Percentiles rank a stretch among this genome's conserved stretches.
phyloP scores from a whole-genome alignment of 2,888 invertebrate species.

The Drosophila mayaguana region DNA sequence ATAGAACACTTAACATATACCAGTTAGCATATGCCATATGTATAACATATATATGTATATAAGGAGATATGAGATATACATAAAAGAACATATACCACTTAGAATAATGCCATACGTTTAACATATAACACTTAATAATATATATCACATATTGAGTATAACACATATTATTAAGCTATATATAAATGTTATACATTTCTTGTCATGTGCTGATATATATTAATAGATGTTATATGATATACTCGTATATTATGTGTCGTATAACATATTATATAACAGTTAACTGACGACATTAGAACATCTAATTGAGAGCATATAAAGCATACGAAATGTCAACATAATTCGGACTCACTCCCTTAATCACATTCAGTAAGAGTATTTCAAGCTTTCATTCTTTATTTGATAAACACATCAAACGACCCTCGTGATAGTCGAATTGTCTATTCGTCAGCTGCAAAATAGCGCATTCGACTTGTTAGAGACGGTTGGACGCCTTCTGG shows the following conservation, averaged over 20 bases:
- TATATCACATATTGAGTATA: no score
- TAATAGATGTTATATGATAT: no score
- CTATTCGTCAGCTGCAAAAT: constrained; percentile 18
- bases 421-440: constrained; percentile 18
- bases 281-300: no score
- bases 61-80: background rate
- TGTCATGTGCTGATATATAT: no score
- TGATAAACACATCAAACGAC: background rate
- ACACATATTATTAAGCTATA: no score
- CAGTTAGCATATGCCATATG: background rate
- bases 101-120: no score
- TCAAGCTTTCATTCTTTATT: background rate
- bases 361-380: no score
- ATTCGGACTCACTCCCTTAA: no score
- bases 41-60: no score
- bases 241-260: no score
- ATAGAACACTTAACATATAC: background rate
- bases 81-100: background rate
- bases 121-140: background rate
- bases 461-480: constrained; percentile 9
- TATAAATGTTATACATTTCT: no score
- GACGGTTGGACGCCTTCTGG: constrained; percentile 31
- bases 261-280: background rate
- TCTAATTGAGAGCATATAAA: background rate
- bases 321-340: no score